Conservation (phyloP, 2,797 vertebrate genomes). For the Lagodon rhomboides region DNA sequence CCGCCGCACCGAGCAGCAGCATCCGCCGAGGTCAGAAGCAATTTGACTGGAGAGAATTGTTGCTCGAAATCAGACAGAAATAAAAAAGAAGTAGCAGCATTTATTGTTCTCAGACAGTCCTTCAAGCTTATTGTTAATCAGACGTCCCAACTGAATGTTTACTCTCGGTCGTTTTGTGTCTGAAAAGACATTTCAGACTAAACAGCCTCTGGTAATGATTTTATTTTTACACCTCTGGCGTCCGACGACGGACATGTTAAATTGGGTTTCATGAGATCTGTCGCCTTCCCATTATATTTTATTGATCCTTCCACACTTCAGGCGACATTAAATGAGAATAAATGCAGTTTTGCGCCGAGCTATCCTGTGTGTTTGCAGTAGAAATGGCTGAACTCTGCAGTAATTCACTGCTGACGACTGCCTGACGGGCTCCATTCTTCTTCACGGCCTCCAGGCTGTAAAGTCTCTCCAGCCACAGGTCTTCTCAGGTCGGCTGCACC, state of each 20-base stretch:
- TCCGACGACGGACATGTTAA: neutral
- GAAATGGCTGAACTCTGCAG: constrained; percentile 3
- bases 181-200: neutral
- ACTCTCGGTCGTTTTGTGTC: too few relatives aligned
- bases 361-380: neutral
- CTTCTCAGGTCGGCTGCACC: neutral
- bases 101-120: constrained; percentile 4
- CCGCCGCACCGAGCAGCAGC: constrained; percentile 15
- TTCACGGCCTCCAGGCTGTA: constrained; percentile 3
- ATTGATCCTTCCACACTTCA: constrained; percentile 18
- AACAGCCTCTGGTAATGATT: constrained; percentile 15
- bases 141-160: neutral
- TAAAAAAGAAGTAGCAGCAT: neutral
- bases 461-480: neutral
- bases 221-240: constrained; percentile 6
- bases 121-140: constrained; percentile 4
- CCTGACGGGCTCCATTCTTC: neutral
- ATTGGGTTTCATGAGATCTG: constrained; percentile 15
- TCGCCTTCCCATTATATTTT: constrained; percentile 14
- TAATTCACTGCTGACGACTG: constrained; percentile 9
- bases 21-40: constrained; percentile 29
- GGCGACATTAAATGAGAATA: constrained; percentile 32
- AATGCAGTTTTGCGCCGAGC: neutral
- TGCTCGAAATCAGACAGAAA: neutral
- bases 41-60: constrained; percentile 26